Conservation (phyloP, 2,113 vertebrate genomes). For the Rhabdornis inornatus region DNA sequence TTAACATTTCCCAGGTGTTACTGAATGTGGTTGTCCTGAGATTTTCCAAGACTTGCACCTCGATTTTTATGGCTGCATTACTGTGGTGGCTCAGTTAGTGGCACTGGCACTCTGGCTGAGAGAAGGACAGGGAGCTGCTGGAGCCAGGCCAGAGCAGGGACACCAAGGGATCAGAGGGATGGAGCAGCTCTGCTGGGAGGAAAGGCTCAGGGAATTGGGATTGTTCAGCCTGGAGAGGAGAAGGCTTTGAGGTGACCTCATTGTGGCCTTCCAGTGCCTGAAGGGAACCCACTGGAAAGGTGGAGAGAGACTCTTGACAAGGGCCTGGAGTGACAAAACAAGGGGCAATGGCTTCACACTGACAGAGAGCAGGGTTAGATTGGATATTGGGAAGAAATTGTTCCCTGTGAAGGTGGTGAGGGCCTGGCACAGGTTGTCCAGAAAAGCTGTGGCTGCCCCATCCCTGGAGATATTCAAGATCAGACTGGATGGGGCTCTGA, state of each 20-base stretch:
- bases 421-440: not conserved
- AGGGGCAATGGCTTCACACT: not conserved
- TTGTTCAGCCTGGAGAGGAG: not conserved
- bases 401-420: not conserved
- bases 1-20: not conserved
- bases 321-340: not conserved
- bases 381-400: fast-evolving
- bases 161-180: not conserved
- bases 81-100: not conserved
- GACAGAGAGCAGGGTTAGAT: fast-evolving
- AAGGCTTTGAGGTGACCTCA: not conserved
- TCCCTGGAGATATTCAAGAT: not conserved
- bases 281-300: not conserved
- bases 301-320: not conserved
- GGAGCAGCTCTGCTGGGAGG: not conserved
- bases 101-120: not conserved
- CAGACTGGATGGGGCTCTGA: not conserved
- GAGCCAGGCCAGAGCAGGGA: not conserved
- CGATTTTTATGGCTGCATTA: not conserved
- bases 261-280: not conserved
- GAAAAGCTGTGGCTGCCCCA: not conserved
- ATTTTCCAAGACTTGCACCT: not conserved
- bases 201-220: not conserved
- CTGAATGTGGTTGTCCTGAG: not conserved
- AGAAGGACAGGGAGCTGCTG: not conserved